Base-by-base conservation (phyloP, 2,113 vertebrate species). In the Lucifuga dentata region DNA sequence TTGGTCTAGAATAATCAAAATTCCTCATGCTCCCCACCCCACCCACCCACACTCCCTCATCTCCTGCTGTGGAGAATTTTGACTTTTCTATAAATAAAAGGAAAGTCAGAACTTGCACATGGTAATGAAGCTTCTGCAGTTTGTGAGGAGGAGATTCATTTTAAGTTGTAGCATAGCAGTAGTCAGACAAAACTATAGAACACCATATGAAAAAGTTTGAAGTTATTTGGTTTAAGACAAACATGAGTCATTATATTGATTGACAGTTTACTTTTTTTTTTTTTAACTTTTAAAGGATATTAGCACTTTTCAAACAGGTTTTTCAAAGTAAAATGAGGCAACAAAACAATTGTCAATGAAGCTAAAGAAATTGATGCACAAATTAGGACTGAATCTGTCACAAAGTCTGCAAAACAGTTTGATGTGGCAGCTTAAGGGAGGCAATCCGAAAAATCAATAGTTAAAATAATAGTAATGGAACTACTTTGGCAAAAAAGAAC, bases 51-150 rank as follows among this genome's bases (percentile, higher is more conserved):
- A 29, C 10, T 32, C 33, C 44, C 19, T 20, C 16, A 33, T 38
- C 68, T 39, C 17, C 19, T 29, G 53, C 40, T 5, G 8, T 46
- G 44, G 11, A 45, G 26, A 23, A 29, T 20, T 52, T 64, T 63
- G 19, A 3, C 19, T 48, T 62, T 57, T 45, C 57, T 6, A 46
- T 66, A 51, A 59, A 67, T 71, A 19, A 62, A 50, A 70, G 52
- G 68, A 45, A 59, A 70, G 19, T 46, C n/a, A 5, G 43, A 49
- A 55, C 41, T 51, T 72, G 10, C 46, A 68, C 75, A 44, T 75
- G 44, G 64, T 53, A 51, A 77, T 67, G 29, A 51, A 36, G 41
- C 33, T 21, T 52, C 32, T 16, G 39, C 20, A 46, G 19, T 35
- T 8, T 60, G 46, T 36, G 29, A 60, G 32, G 7, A 32, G 26